These are phyloP conservation scores for Tapirus terrestris DNA, from an alignment of 2,113 vertebrate genomes.

Conservation along the genomic window DNA sequence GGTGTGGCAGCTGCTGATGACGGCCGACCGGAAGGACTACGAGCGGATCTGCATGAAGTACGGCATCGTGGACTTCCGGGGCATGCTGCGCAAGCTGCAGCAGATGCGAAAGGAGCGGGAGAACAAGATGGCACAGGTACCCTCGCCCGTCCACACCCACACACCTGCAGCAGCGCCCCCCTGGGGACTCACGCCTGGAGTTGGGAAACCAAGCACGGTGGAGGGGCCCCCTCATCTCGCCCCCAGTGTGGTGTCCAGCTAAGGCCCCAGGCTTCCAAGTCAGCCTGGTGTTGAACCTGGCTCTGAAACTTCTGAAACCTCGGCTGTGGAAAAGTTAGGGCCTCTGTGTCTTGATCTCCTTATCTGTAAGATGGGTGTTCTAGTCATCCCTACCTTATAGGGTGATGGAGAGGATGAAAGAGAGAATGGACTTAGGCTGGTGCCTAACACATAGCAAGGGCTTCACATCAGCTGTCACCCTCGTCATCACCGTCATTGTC, in stretches of 20 bases:
- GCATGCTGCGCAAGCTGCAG: conserved; percentile 89
- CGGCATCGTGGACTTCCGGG: conserved; percentile 89
- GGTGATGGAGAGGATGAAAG: not conserved
- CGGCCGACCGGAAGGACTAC: conserved; percentile 91
- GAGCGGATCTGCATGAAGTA: conserved; percentile 91
- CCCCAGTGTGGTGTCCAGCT: not conserved
- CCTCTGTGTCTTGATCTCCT: not conserved
- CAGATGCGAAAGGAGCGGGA: conserved; percentile 85
- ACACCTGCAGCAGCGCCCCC: rapidly evolving
- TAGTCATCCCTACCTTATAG: rapidly evolving
- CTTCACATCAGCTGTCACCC: not conserved
- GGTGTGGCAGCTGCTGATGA: conserved; percentile 90
- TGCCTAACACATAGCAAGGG: not conserved
- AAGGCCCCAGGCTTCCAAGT: not conserved
- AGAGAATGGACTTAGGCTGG: not conserved
- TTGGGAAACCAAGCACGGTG: not conserved
- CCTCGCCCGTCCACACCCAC: not conserved
- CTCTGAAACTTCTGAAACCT: not conserved
- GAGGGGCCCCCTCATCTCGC: rapidly evolving
- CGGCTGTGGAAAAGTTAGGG: not conserved
- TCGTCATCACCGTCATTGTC: rapidly evolving
- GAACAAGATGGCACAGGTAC: conserved; percentile 87
- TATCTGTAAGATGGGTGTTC: not conserved
- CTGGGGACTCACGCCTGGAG: rapidly evolving
- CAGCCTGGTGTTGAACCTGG: not conserved